Conservation (phyloP, 2,113 vertebrate species). For the Stigmatopora nigra region DNA sequence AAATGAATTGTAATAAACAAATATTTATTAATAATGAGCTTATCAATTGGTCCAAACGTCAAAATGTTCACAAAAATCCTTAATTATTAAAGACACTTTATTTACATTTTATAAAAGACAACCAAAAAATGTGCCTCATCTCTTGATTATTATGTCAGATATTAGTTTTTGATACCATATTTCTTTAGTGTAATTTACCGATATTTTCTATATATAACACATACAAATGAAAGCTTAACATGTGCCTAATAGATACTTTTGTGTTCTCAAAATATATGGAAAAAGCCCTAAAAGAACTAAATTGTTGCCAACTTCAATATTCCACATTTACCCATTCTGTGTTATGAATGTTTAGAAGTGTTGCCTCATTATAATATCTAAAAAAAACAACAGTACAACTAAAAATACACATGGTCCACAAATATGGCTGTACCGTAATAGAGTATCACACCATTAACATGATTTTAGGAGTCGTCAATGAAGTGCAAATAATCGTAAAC, state of each 20-base stretch:
- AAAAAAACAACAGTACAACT: conserved; percentile 8
- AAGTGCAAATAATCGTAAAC: conserved; percentile 57
- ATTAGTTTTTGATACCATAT: conserved; percentile 8
- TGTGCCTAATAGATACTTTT: conserved; percentile 6
- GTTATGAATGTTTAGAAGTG: conserved; percentile 24
- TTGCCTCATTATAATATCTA: conserved; percentile 36
- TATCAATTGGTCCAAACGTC: neutral
- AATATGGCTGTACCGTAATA: conserved; percentile 8
- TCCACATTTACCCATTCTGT: neutral
- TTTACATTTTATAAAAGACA: conserved; percentile 38
- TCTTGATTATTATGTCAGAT: conserved; percentile 11
- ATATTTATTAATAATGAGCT: no score
- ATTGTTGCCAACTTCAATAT: neutral
- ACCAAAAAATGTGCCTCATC: conserved; percentile 14
- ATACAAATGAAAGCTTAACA: conserved; percentile 16
- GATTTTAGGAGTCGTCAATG: conserved; percentile 31
- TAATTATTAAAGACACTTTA: conserved; percentile 46
- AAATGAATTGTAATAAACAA: neutral
- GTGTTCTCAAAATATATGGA: conserved; percentile 6
- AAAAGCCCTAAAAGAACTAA: neutral
- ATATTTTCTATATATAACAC: conserved; percentile 21
- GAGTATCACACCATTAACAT: conserved; percentile 16
- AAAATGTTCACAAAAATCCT: conserved; percentile 12
- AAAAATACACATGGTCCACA: conserved; percentile 13
- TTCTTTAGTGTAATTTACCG: conserved; percentile 18